phyloP scores from a whole-genome alignment of 2,888 invertebrate species.

The Myopa testacea region DNA sequence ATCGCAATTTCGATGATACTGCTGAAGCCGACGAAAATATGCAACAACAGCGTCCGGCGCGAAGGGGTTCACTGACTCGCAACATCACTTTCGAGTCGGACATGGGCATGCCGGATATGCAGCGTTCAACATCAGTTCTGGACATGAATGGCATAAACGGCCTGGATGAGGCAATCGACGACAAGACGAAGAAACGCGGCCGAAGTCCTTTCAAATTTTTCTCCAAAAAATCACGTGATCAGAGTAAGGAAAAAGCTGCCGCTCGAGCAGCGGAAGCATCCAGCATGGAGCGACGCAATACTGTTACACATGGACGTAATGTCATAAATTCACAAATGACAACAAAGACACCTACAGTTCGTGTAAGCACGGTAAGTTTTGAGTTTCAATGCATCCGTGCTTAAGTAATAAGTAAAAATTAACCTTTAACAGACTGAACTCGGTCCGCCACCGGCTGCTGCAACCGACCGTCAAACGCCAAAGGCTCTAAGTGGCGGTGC shows the following conservation, averaged over 20 bases:
- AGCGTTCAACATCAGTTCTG: conserved; percentile 80
- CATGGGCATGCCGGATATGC: conserved; percentile 69
- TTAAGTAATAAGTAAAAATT: too few species aligned
- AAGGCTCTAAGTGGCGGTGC: conserved; percentile 76
- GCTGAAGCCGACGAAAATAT: conserved; percentile 77
- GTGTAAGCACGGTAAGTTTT: conserved; percentile 65
- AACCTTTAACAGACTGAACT: conserved; percentile 54
- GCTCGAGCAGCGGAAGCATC: conserved; percentile 57
- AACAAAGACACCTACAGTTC: conserved; percentile 69
- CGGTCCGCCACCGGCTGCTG: conserved; percentile 59
- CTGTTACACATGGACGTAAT: conserved; percentile 69
- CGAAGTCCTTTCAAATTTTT: conserved; percentile 95
- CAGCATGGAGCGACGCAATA: conserved; percentile 66
- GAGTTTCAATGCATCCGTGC: too few species aligned
- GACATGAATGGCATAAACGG: conserved; percentile 69
- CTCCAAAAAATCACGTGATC: conserved; percentile 79
- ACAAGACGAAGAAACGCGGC: conserved; percentile 79
- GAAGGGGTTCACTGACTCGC: conserved; percentile 80
- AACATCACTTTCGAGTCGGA: conserved; percentile 68
- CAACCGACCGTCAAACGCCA: conserved; percentile 72
- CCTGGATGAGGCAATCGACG: conserved; percentile 74
- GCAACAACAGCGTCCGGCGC: conserved; percentile 77
- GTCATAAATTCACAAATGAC: conserved; percentile 69
- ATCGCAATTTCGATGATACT: conserved; percentile 87
- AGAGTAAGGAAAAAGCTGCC: conserved; percentile 74